Base-by-base conservation (phyloP, 1,140 invertebrate genomes). In the Triops longicaudatus region DNA sequence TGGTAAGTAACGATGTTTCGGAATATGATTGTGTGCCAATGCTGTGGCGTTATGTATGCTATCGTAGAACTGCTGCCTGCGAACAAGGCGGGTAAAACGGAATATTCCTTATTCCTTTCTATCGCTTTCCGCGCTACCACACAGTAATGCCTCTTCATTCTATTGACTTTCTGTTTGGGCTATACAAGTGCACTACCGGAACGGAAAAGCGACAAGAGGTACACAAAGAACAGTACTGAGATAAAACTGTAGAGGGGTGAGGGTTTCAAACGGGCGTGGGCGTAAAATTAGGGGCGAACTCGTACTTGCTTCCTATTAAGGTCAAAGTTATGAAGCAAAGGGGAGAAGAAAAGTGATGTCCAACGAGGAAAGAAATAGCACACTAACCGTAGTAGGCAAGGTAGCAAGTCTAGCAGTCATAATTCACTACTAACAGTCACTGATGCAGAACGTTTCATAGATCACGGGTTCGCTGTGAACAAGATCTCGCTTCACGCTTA, bases 131-230 rank as follows among this genome's bases (percentile, higher is more conserved):
- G 73, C 22, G 27, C 27, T 73, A 17, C 31, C 9, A 26, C 73
- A 10, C 14, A 37, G 27, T 74, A 22, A 26, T 43, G 31, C 31
- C 42, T 17, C n/a, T 42, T 74, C 22, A 12, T 28, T 74, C n/a
- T 31, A 42, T 74, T 28, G 27, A 73, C 31, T 73, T 73, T 73
- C 73, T 41, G 73, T 31, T 28, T 73, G 9, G 17, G n/a, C 73
- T 22, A 26, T 31, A 73, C 17, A 63, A 22, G 50, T 14, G 7
- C 1, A 14, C 14, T 63, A 63, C 50, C 50, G 6, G 17, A 63
- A 63, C 22, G 50, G 50, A 22, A 63, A 22, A 63, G 50, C 50
- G 50, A 14, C 50, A 63, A 63, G 50, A 63, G 50, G 17, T 63
- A 37, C 14, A 10, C 17, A 63, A 63, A 17, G 50, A 7, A 63